Evolutionary conservation across 2,797 vertebrate genomes (phyloP).

Genomic region (Hydrophis major): DNA sequence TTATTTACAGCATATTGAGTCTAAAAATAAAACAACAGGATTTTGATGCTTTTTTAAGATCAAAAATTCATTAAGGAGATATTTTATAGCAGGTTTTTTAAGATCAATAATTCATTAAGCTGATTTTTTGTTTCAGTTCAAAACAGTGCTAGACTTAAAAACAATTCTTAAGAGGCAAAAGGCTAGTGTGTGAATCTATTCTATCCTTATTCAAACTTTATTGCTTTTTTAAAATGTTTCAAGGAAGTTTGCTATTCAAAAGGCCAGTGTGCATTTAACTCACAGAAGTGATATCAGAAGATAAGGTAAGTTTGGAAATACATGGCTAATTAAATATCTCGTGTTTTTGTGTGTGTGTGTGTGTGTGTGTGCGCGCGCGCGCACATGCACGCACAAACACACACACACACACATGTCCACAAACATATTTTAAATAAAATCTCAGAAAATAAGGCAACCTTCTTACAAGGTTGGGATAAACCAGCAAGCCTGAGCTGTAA

Average conservation of each 20-base stretch:
- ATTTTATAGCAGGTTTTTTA: not conserved
- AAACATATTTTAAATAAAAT: conserved; percentile 46
- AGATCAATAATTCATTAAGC: conserved; percentile 17
- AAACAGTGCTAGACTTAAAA: conserved; percentile 54
- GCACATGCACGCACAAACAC: not conserved
- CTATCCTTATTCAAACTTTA: conserved; percentile 51
- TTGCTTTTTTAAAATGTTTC: conserved; percentile 28
- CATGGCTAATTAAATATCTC: conserved; percentile 62
- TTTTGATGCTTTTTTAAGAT: not conserved
- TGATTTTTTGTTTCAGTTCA: conserved; percentile 39
- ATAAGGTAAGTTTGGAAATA: conserved; percentile 70
- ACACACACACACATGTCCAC: not conserved
- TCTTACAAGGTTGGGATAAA: conserved; percentile 44
- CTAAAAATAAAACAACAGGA: not conserved
- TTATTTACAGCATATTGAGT: conserved; percentile 29
- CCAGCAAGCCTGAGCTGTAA: conserved; percentile 51
- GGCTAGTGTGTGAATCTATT: conserved; percentile 36
- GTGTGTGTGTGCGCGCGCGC: not conserved
- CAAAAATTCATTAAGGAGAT: conserved; percentile 16
- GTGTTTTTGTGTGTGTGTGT: not conserved
- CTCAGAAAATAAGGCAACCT: conserved; percentile 57
- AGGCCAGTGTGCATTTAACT: conserved; percentile 66
- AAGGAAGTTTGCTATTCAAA: conserved; percentile 69
- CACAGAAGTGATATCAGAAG: conserved; percentile 67
- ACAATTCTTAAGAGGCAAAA: conserved; percentile 52